Base-by-base conservation (phyloP, 1,140 invertebrate species). In the Dinothrombium tinctorium region DNA sequence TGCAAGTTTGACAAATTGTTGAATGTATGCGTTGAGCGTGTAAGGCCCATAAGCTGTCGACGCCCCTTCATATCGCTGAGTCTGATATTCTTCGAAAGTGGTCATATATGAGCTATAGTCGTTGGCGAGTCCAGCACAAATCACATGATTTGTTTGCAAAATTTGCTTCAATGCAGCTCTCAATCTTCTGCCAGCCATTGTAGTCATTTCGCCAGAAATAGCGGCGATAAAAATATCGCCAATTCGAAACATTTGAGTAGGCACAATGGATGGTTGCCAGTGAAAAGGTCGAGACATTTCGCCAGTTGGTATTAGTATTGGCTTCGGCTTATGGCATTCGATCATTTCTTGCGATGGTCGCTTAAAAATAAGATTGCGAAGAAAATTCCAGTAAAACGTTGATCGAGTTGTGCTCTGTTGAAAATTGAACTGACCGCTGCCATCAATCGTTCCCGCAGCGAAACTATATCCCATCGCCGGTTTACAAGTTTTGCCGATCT, bases 371-470 rank as follows among this genome's bases (percentile, higher is more conserved):
- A 60, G 48, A 43, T 53, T 44, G 35, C 54, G 44, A 12, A 61
- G 45, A 21, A 45, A 33, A 41, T 45, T 45, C 43, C 43, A 45
- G 22, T 35, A 45, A 8, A 14, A n/a, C 24, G 23, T 42, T 2
- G 22, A 17, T 15, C 8, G 33, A 20, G 40, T 42, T 24, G 33
- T 43, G 17, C 41, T 57, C 53, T 63, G 61, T 36, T 48, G 68
- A 57, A 92, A 92, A 51, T 77, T 68, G 53, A 87, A 89, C 7
- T 73, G 73, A 0, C 86, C 86, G 0, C 82, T 80, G 0, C 84
- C 84, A 53, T 94, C 86, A 0, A 75, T 89, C 1, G 84, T 90
- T 8, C 86, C 86, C 0, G 83, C 84, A 3, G 81, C 84, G 59
- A 90, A 90, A 54, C 78, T 83, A 25, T 45, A 45, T 7, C 43